Conservation (phyloP, 1,140 invertebrate species). For the Drosophila athabasca region DNA sequence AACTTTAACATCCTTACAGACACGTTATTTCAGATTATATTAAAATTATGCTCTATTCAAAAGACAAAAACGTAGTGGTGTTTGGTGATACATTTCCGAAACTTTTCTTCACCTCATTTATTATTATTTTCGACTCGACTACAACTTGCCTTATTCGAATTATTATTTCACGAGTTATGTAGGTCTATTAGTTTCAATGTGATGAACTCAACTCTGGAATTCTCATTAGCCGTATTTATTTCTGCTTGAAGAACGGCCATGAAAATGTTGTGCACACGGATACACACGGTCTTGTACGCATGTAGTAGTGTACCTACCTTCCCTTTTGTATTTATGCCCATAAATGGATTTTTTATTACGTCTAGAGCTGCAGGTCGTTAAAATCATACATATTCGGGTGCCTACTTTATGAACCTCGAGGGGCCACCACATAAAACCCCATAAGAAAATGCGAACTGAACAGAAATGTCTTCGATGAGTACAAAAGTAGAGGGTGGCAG, state of each 20-base stretch:
- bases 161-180: too few relatives aligned
- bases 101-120: too few relatives aligned
- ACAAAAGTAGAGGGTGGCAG: neutral
- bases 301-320: slow-evolving; percentile 4
- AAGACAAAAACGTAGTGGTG: too few relatives aligned
- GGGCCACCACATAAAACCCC: slow-evolving; percentile 42
- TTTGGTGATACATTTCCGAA: too few relatives aligned
- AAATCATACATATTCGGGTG: slow-evolving; percentile 54
- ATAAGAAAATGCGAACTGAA: slow-evolving; percentile 47
- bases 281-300: too few relatives aligned
- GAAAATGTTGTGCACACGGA: slow-evolving; percentile 6
- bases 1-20: too few relatives aligned
- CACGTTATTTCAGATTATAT: too few relatives aligned
- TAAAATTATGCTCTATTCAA: too few relatives aligned
- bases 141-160: too few relatives aligned
- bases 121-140: too few relatives aligned
- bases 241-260: slow-evolving; percentile 29
- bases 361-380: slow-evolving; percentile 63
- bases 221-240: slow-evolving; percentile 28
- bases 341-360: slow-evolving; percentile 64
- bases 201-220: slow-evolving; percentile 5
- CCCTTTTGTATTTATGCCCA: slow-evolving; percentile 51
- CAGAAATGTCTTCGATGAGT: slow-evolving; percentile 34
- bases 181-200: too few relatives aligned
- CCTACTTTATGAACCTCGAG: slow-evolving; percentile 48